Percentiles rank a stretch among this genome's conserved stretches.
Conservation (phyloP, 1,140 invertebrate species). For the Ectropis grisescens region DNA sequence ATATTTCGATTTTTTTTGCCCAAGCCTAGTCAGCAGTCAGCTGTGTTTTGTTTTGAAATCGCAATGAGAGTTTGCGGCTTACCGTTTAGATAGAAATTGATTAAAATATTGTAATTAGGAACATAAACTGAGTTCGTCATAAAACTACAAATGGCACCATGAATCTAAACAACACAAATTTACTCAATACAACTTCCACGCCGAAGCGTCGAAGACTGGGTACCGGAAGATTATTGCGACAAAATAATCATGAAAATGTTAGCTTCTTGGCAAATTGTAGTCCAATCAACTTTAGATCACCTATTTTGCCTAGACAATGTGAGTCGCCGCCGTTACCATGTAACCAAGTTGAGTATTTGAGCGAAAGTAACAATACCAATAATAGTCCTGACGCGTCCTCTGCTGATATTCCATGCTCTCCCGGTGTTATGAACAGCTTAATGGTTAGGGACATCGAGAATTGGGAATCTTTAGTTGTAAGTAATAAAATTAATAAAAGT, state of each 20-base stretch:
- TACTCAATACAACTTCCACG: slow-evolving; percentile 24
- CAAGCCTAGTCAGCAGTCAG: no score
- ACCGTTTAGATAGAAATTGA: no score
- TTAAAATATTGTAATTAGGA: no score
- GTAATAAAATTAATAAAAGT: slow-evolving; percentile 13
- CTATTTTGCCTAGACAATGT: slow-evolving; percentile 15
- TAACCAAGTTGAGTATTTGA: slow-evolving; percentile 53
- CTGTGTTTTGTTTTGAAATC: no score
- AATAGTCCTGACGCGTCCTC: background rate
- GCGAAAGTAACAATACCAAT: slow-evolving; percentile 29
- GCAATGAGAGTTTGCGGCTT: no score
- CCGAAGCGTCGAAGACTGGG: slow-evolving; percentile 43
- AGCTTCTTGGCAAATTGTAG: slow-evolving; percentile 16
- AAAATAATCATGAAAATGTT: slow-evolving; percentile 5
- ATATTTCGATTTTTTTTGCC: no score
- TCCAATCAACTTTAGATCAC: slow-evolving; percentile 15
- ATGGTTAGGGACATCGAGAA: slow-evolving; percentile 19
- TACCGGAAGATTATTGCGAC: slow-evolving; percentile 17
- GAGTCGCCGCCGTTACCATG: slow-evolving; percentile 51
- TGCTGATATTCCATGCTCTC: slow-evolving; percentile 33
- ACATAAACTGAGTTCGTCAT: no score
- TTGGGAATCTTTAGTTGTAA: slow-evolving; percentile 30
- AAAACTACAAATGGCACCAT: slow-evolving; percentile 14
- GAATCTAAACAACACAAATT: slow-evolving; percentile 16
- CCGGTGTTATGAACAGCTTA: slow-evolving; percentile 23